phyloP scores from a whole-genome alignment of 2,888 invertebrate species.

The Drosophila nr. fundita region DNA sequence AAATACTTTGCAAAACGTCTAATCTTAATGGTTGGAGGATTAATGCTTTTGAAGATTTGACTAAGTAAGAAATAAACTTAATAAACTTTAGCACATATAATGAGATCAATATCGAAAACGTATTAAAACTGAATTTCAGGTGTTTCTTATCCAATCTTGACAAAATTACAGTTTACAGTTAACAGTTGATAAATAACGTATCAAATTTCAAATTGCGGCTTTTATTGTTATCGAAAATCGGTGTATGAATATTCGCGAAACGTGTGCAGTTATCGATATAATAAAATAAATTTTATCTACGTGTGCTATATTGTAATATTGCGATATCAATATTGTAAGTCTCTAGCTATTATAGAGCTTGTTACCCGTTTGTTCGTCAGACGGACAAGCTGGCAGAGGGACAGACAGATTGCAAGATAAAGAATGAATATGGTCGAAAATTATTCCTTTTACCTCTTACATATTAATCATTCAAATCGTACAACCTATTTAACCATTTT shows the following conservation, averaged over 20 bases:
- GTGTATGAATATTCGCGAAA: too few relatives aligned
- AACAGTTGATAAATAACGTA: background rate
- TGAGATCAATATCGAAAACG: background rate
- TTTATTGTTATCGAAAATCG: too few relatives aligned
- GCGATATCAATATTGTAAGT: background rate
- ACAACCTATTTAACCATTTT: background rate
- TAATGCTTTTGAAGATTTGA: background rate
- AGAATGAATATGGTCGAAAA: background rate
- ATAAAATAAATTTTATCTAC: background rate
- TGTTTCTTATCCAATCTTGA: background rate
- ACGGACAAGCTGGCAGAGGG: background rate
- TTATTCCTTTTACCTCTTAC: background rate
- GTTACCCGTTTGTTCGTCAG: too few relatives aligned
- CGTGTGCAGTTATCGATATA: background rate
- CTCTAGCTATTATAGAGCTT: background rate
- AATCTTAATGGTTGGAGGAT: background rate
- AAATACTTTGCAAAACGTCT: background rate
- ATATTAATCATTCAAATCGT: fast-evolving
- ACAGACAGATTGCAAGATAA: background rate
- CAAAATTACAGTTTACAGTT: background rate
- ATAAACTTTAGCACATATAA: background rate
- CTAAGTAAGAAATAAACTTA: background rate
- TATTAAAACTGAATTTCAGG: background rate
- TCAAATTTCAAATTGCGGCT: background rate
- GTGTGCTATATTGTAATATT: too few relatives aligned